These are phyloP conservation scores for Thunnus thynnus DNA, from an alignment of 2,113 vertebrate species.

Conservation along the genomic window DNA sequence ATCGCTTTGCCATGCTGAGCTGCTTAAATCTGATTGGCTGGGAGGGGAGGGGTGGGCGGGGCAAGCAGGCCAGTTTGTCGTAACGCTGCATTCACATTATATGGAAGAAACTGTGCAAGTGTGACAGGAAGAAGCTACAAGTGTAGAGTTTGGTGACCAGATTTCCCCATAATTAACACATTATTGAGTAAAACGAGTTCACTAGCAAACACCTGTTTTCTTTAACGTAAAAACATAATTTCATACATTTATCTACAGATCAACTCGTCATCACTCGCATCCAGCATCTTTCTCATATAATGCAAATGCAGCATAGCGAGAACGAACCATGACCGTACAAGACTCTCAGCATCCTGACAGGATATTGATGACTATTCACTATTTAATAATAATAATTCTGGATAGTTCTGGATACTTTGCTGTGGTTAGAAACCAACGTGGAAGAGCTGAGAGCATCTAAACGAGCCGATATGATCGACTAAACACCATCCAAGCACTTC, in stretches of 20 bases:
- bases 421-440: too few species aligned
- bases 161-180: too few species aligned
- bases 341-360: constrained; percentile 3
- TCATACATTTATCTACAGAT: too few species aligned
- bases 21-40: constrained; percentile 82
- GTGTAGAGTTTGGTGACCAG: neutral
- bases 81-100: constrained; percentile 28
- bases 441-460: too few species aligned
- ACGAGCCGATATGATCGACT: too few species aligned
- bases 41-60: constrained; percentile 38
- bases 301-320: constrained; percentile 37
- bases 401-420: too few species aligned
- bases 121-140: neutral
- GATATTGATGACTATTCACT: neutral
- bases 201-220: neutral
- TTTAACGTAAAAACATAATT: too few species aligned
- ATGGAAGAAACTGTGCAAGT: neutral
- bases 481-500: too few species aligned
- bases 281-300: neutral
- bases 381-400: neutral
- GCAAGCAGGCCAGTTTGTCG: too few species aligned
- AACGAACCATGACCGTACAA: neutral
- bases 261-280: neutral
- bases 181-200: neutral
- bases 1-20: constrained; percentile 87